A percentile compares a stretch with the other conserved stretches of the same genome.
Evolutionary conservation across 2,888 invertebrate species (phyloP).

Genomic region (Epinotia ramella): DNA sequence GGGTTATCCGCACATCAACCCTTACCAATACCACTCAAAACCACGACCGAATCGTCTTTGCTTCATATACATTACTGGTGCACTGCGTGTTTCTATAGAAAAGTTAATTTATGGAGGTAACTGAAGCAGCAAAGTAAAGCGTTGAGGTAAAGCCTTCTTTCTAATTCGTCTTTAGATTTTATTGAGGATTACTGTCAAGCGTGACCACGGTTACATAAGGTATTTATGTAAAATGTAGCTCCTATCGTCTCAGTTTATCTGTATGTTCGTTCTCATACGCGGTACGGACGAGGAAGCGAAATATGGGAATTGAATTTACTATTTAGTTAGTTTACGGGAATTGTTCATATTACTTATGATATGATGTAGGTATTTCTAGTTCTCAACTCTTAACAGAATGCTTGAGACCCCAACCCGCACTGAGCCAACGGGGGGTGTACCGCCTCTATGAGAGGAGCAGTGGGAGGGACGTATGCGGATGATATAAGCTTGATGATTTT

Average conservation of each 20-base stretch:
- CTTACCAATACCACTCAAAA: constrained; percentile 53
- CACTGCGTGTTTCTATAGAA: background rate
- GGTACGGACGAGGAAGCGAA: constrained; percentile 34
- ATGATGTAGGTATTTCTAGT: background rate
- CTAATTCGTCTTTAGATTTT: constrained; percentile 47
- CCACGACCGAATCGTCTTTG: constrained; percentile 43
- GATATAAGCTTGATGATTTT: no score
- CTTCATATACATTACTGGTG: constrained; percentile 52
- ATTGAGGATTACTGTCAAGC: constrained; percentile 56
- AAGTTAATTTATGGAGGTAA: background rate
- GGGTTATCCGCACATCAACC: constrained; percentile 75
- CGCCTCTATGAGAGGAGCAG: no score
- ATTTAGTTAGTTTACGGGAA: constrained; percentile 10
- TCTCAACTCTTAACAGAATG: no score
- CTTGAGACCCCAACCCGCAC: no score
- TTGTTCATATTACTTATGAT: background rate
- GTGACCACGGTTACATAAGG: constrained; percentile 73
- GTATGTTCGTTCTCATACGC: constrained; percentile 42
- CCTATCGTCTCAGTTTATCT: constrained; percentile 58
- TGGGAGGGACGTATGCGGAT: no score
- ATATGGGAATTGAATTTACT: constrained; percentile 22
- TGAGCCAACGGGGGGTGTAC: no score
- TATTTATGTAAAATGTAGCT: constrained; percentile 75
- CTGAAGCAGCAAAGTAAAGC: constrained; percentile 51
- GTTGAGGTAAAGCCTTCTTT: constrained; percentile 26